Conservation (phyloP, 2,113 vertebrate genomes). For the Silurus asotus region DNA sequence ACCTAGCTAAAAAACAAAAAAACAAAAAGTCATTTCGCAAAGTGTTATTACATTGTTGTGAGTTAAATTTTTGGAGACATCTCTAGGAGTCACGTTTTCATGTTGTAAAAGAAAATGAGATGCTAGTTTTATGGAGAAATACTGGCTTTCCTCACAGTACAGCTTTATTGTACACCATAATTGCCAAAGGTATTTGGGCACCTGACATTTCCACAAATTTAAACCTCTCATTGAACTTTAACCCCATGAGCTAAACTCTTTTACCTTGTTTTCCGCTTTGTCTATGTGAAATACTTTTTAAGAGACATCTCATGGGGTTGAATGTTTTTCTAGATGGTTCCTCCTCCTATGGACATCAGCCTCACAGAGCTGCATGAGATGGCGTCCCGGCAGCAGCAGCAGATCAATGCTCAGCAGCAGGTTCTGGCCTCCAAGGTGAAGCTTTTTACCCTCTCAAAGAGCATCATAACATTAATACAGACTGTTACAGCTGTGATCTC, state of each 20-base stretch:
- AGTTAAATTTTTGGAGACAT: no score
- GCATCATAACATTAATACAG: background rate
- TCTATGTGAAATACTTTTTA: background rate
- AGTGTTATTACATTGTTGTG: no score
- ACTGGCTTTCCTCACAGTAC: background rate
- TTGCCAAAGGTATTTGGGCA: no score
- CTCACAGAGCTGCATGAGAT: slow-evolving; percentile 89
- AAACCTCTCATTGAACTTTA: background rate
- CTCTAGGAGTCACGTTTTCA: no score
- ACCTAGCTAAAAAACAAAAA: background rate
- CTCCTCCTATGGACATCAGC: slow-evolving; percentile 83
- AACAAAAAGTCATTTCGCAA: no score
- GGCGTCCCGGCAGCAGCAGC: slow-evolving; percentile 89
- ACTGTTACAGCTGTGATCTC: background rate
- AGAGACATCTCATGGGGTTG: background rate
- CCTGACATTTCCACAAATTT: no score
- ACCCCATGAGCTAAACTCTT: background rate
- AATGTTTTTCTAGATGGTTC: slow-evolving; percentile 70
- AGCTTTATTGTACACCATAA: background rate
- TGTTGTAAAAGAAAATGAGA: background rate
- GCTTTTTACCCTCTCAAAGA: background rate
- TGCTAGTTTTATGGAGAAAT: background rate
- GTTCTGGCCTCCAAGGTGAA: slow-evolving; percentile 86
- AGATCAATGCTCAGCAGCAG: slow-evolving; percentile 88
- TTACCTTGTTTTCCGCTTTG: background rate